A percentile compares a stretch with the other conserved stretches of the same genome.
These are phyloP conservation scores for Falcaria lacertinaria DNA, from an alignment of 2,888 invertebrate species.

Conservation along the genomic window DNA sequence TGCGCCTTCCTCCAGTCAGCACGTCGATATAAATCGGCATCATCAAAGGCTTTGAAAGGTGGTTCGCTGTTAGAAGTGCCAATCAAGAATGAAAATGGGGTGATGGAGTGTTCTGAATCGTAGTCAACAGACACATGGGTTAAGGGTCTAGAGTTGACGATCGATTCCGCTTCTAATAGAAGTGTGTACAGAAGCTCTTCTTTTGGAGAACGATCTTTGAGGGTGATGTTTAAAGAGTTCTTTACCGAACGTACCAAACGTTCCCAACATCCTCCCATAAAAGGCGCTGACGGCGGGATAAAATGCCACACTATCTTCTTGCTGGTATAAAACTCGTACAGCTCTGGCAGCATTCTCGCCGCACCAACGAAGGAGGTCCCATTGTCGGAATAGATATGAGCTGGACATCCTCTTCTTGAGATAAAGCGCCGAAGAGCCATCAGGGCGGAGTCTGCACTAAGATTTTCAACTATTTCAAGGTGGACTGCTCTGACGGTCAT, in stretches of 20 bases:
- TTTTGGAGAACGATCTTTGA: slow-evolving; percentile 3
- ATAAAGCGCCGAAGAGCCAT: slow-evolving; percentile 8
- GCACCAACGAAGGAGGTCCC: slow-evolving; percentile 10
- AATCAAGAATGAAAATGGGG: slow-evolving; percentile 7
- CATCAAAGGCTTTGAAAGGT: no score
- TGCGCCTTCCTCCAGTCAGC: no score
- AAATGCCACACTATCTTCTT: slow-evolving; percentile 2
- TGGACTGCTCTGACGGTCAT: slow-evolving; percentile 1
- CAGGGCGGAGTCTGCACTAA: slow-evolving; percentile 6
- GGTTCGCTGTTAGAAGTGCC: no score
- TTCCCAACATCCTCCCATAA: slow-evolving; percentile 14
- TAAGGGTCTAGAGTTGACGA: slow-evolving; percentile 9
- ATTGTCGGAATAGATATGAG: slow-evolving; percentile 8
- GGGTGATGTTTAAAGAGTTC: slow-evolving; percentile 4
- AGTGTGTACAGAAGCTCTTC: slow-evolving; percentile 8
- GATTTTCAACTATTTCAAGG: slow-evolving; percentile 4
- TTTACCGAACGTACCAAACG: slow-evolving; percentile 9
- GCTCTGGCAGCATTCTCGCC: neutral
- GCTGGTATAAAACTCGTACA: neutral
- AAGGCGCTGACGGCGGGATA: slow-evolving; percentile 10
- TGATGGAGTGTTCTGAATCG: slow-evolving; percentile 5
- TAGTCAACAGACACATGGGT: slow-evolving; percentile 5
- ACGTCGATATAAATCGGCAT: no score
- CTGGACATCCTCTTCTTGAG: slow-evolving; percentile 7
- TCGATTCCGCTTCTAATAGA: slow-evolving; percentile 9